Evolutionary conservation across 2,113 vertebrate genomes (phyloP).

Genomic region (Piaya cayana): DNA sequence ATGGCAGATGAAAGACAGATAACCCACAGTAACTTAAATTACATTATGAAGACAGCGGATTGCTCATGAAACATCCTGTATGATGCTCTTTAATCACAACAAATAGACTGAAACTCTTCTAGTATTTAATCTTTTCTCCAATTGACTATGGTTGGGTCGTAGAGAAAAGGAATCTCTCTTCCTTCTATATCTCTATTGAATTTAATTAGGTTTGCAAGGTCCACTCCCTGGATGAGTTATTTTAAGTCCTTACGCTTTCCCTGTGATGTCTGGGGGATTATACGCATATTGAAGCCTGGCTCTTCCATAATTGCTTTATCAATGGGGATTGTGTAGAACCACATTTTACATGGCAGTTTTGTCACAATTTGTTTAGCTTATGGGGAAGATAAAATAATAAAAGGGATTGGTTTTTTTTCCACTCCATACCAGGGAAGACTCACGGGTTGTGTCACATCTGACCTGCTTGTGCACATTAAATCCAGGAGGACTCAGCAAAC

Average conservation of each 20-base stretch:
- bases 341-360: neutral
- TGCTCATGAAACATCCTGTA: neutral
- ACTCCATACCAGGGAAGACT: neutral
- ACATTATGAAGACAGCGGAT: neutral
- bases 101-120: constrained; percentile 9
- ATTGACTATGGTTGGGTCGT: neutral
- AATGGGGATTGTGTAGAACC: neutral
- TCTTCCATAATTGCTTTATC: constrained; percentile 53
- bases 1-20: neutral
- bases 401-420: neutral
- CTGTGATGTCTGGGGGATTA: neutral
- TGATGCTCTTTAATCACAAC: constrained; percentile 8
- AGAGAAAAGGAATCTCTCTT: constrained; percentile 1
- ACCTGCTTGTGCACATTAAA: neutral
- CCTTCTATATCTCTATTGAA: neutral
- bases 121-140: constrained; percentile 31
- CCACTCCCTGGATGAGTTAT: neutral
- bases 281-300: neutral
- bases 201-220: constrained; percentile 36
- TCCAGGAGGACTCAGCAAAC: neutral
- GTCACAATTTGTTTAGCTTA: neutral
- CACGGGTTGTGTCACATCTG: accelerated
- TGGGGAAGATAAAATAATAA: neutral
- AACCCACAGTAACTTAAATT: constrained; percentile 7
- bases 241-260: neutral